These are phyloP conservation scores for Unio pictorum DNA, from an alignment of 2,888 invertebrate species.

Conservation along the genomic window DNA sequence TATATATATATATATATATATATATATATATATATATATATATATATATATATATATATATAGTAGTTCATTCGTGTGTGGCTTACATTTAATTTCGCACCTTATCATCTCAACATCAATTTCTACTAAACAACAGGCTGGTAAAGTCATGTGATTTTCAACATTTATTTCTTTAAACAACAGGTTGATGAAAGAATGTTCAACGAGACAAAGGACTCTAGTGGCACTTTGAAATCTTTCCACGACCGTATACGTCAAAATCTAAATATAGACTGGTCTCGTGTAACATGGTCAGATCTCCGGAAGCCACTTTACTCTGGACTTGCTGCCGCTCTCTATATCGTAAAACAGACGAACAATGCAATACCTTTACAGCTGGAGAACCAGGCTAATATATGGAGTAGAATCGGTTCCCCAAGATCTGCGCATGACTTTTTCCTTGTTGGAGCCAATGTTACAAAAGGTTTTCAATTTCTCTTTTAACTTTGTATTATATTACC, in stretches of 20 bases:
- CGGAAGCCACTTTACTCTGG: conserved; percentile 56
- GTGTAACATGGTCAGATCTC: conserved; percentile 49
- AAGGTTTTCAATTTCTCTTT: too few relatives aligned
- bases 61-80: too few relatives aligned
- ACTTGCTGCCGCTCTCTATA: conserved; percentile 47
- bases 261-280: conserved; percentile 51
- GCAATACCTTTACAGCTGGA: conserved; percentile 19
- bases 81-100: too few relatives aligned
- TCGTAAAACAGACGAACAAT: conserved; percentile 15
- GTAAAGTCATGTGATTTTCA: conserved; percentile 2
- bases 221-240: conserved; percentile 4
- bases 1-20: too few relatives aligned
- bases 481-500: too few relatives aligned
- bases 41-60: too few relatives aligned
- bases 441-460: too few relatives aligned
- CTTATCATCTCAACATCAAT: too few relatives aligned
- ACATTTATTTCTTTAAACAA: too few relatives aligned
- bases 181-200: conserved; percentile 32
- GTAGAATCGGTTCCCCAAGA: conserved; percentile 12
- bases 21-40: too few relatives aligned
- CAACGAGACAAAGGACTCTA: conserved; percentile 15
- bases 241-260: conserved; percentile 25
- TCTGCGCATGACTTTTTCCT: conserved; percentile 1
- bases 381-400: conserved; percentile 27
- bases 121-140: conserved; percentile 17